These are phyloP conservation scores for Notospermus geniculatus DNA, from an alignment of 1,140 invertebrate genomes.

Conservation along the genomic window DNA sequence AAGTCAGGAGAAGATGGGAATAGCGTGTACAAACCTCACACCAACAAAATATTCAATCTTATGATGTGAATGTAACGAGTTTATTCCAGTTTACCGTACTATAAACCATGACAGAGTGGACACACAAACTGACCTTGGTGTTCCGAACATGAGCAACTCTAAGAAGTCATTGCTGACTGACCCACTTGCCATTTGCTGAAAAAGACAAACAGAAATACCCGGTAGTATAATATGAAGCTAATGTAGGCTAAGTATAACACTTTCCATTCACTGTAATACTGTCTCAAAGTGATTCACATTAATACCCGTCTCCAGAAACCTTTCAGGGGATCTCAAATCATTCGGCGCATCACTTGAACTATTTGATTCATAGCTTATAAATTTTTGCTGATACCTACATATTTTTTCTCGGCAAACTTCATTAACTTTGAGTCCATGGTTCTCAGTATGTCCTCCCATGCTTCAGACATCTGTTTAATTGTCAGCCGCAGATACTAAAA, in stretches of 20 bases:
- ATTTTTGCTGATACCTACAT: slow-evolving; percentile 43
- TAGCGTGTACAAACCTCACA: too few species aligned
- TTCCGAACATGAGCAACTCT: slow-evolving; percentile 85
- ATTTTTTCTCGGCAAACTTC: slow-evolving; percentile 74
- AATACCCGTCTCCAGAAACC: too few species aligned
- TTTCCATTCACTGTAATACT: slow-evolving; percentile 28
- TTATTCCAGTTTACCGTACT: too few species aligned
- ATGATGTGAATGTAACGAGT: too few species aligned
- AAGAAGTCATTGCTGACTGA: slow-evolving; percentile 86
- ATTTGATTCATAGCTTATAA: background rate
- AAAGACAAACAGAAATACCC: slow-evolving; percentile 57
- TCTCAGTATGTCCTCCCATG: slow-evolving; percentile 90
- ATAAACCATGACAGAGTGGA: too few species aligned
- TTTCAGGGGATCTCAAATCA: background rate
- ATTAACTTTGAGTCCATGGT: slow-evolving; percentile 93
- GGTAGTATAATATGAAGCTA: slow-evolving; percentile 88
- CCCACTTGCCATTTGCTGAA: slow-evolving; percentile 54
- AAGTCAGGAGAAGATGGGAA: too few species aligned
- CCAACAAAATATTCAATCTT: too few species aligned
- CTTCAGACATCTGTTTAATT: slow-evolving; percentile 76
- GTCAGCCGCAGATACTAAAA: slow-evolving; percentile 55
- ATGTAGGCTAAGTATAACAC: slow-evolving; percentile 79
- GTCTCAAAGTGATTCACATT: too few species aligned
- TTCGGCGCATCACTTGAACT: background rate
- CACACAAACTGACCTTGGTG: slow-evolving; percentile 59